Conservation (phyloP, 1,140 invertebrate species). For the Augochlora pura region DNA sequence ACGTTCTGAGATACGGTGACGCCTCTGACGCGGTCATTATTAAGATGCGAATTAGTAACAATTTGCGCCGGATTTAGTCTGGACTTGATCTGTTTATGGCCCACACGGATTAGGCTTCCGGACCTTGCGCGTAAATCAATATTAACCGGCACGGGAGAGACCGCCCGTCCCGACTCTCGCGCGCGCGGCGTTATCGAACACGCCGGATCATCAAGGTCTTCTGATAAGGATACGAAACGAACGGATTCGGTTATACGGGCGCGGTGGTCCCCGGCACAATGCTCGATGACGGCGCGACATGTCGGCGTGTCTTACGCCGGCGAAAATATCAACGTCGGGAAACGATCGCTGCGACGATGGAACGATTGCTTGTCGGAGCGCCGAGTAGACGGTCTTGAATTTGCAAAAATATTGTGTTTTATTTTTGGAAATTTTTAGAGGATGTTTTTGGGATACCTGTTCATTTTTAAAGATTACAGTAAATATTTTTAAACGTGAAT, state of each 20-base stretch:
- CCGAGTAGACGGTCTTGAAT: too few species aligned
- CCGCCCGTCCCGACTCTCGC: conserved; percentile 51
- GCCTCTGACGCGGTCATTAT: conserved; percentile 80
- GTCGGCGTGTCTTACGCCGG: neutral
- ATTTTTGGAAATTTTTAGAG: too few species aligned
- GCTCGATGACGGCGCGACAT: neutral
- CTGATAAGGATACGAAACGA: conserved; percentile 47
- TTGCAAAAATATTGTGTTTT: too few species aligned
- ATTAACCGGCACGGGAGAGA: conserved; percentile 71
- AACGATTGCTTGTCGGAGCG: too few species aligned
- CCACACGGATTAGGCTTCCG: conserved; percentile 75
- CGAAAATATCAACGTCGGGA: neutral
- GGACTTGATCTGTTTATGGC: conserved; percentile 80
- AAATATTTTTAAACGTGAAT: too few species aligned
- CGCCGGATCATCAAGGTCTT: conserved; percentile 34
- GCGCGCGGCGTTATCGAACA: conserved; percentile 55
- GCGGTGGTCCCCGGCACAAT: neutral
- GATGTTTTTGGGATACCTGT: too few species aligned
- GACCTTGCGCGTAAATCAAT: conserved; percentile 78
- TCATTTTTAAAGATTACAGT: too few species aligned
- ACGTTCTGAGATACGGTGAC: conserved; percentile 81
- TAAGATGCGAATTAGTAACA: conserved; percentile 82
- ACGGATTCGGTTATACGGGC: neutral
- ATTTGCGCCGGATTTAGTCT: conserved; percentile 80
- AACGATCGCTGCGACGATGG: too few species aligned